phyloP scores from a whole-genome alignment of 2,888 invertebrate genomes.

The Drosophila kambysellisi region DNA sequence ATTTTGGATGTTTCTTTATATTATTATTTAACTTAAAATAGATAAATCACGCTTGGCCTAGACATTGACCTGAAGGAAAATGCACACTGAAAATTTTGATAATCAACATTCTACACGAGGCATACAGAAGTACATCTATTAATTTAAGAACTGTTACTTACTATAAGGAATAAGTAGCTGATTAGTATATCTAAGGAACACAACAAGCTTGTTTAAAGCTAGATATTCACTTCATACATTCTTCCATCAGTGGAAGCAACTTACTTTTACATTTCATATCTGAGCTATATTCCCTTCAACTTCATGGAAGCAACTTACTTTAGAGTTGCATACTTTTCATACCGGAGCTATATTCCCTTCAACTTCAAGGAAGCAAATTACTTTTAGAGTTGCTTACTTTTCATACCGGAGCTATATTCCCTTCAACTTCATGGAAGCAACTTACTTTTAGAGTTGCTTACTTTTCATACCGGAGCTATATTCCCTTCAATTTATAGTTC shows the following conservation, averaged over 20 bases:
- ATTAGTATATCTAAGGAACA: no score
- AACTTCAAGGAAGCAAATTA: no score
- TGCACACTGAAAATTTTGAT: not conserved
- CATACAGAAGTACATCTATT: not conserved
- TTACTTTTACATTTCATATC: not conserved
- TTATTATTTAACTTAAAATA: not conserved
- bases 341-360: not conserved
- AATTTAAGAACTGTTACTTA: not conserved
- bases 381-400: no score
- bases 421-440: no score
- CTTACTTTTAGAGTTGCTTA: not conserved
- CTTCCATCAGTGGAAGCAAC: not conserved
- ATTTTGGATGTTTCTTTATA: not conserved
- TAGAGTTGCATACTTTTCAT: no score
- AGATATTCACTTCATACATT: not conserved
- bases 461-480: not conserved
- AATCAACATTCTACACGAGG: not conserved
- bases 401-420: no score
- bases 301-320: no score
- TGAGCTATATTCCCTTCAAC: not conserved
- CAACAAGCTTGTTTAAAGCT: not conserved
- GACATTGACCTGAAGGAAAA: not conserved
- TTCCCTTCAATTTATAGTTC: not conserved
- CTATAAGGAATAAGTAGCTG: not conserved
- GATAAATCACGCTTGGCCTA: not conserved